Percentiles rank a stretch among this genome's conserved stretches.
Evolutionary conservation across 2,113 vertebrate genomes (phyloP).

Genomic region (Ptilonorhynchus violaceus): DNA sequence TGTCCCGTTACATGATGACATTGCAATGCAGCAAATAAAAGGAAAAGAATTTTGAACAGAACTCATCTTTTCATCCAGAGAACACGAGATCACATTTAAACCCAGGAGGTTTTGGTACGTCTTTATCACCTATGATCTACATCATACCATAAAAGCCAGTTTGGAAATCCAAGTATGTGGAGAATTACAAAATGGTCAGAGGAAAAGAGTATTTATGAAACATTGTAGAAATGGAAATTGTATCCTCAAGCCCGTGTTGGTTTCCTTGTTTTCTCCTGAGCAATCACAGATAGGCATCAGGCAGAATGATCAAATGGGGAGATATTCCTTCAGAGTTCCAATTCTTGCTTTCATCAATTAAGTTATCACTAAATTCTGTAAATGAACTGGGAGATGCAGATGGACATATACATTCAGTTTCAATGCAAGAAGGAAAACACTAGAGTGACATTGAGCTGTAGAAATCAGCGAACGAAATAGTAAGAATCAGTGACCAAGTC

Average conservation of each 20-base stretch:
- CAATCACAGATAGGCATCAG: not conserved
- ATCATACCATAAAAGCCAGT: not conserved
- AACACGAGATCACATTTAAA: not conserved
- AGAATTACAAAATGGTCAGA: not conserved
- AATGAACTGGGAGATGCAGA: not conserved
- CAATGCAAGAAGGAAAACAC: not conserved
- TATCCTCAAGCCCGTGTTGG: not conserved
- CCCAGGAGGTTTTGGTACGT: not conserved
- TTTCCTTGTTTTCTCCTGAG: not conserved
- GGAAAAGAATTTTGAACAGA: not conserved
- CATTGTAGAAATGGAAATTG: rapidly evolving
- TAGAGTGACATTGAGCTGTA: not conserved
- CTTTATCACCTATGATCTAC: not conserved
- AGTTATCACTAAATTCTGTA: not conserved
- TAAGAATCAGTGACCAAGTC: not conserved
- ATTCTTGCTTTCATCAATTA: not conserved
- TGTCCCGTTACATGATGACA: not conserved
- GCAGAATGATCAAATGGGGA: not conserved
- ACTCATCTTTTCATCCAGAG: not conserved
- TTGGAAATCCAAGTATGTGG: not conserved
- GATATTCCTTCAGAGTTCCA: not conserved
- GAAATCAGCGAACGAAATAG: not conserved
- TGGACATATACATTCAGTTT: not conserved
- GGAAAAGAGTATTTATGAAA: not conserved
- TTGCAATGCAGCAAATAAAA: not conserved